These are phyloP conservation scores for Pangasianodon hypophthalmus DNA, from an alignment of 2,113 vertebrate species.

Conservation along the genomic window DNA sequence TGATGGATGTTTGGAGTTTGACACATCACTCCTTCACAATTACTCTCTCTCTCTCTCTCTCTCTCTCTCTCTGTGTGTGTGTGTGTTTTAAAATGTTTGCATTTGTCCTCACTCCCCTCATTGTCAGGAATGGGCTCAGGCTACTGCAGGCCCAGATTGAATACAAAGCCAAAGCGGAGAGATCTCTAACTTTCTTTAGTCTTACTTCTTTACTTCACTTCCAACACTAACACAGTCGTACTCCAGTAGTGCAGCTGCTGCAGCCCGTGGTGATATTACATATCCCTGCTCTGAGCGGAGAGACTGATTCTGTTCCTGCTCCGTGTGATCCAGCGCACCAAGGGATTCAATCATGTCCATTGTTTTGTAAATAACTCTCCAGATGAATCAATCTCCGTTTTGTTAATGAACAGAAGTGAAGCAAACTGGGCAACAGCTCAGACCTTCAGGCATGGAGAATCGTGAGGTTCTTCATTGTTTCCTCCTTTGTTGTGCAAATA, in stretches of 20 bases:
- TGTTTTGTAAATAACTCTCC: slow-evolving; percentile 8
- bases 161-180: not conserved
- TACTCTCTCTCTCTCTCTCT: not conserved
- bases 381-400: slow-evolving; percentile 10
- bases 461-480: not conserved
- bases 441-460: slow-evolving; percentile 10
- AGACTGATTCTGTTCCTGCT: slow-evolving; percentile 3
- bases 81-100: not conserved
- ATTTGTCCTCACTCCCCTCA: not conserved
- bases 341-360: not conserved
- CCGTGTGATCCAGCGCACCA: not conserved
- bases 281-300: not conserved
- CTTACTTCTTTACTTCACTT: not conserved
- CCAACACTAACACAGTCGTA: slow-evolving; percentile 7
- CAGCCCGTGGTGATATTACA: slow-evolving; percentile 27
- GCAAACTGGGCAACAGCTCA: slow-evolving; percentile 3
- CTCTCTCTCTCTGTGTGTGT: not conserved
- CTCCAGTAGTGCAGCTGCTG: slow-evolving; percentile 29
- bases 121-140: not conserved
- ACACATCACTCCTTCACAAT: slow-evolving; percentile 57
- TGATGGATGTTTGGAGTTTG: slow-evolving; percentile 33
- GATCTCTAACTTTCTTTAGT: slow-evolving; percentile 3
- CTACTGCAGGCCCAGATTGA: not conserved
- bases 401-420: not conserved
- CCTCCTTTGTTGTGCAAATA: not conserved